These are phyloP conservation scores for Cetonia aurata DNA, from an alignment of 2,888 invertebrate genomes.

Conservation along the genomic window DNA sequence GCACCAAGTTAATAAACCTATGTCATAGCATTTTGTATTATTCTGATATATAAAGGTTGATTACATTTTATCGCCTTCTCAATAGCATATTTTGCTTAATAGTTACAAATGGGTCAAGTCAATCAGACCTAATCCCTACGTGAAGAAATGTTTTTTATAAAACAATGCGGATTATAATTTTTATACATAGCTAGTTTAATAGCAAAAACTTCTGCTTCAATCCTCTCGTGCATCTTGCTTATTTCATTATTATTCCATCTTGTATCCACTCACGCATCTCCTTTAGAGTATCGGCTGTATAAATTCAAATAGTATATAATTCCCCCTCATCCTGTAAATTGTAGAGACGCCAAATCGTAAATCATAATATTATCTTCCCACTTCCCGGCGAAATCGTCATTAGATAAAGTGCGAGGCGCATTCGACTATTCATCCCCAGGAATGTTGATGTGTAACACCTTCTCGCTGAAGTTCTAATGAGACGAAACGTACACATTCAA, in stretches of 20 bases:
- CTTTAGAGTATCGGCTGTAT: constrained; percentile 14
- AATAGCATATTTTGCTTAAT: too few relatives aligned
- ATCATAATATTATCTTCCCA: constrained; percentile 38
- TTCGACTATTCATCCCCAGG: constrained; percentile 18
- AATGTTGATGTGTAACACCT: constrained; percentile 36
- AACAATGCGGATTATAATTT: too few relatives aligned
- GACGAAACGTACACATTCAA: constrained; percentile 17
- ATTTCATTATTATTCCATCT: constrained; percentile 28
- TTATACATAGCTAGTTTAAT: too few relatives aligned
- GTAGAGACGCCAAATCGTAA: constrained; percentile 27
- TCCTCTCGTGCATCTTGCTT: constrained; percentile 10
- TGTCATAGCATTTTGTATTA: too few relatives aligned
- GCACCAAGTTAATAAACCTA: too few relatives aligned
- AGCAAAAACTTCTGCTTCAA: constrained; percentile 1
- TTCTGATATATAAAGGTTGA: too few relatives aligned
- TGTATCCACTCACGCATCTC: constrained; percentile 34
- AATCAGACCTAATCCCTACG: too few relatives aligned
- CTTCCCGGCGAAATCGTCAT: constrained; percentile 31
- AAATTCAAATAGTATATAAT: constrained; percentile 35
- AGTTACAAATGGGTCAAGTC: too few relatives aligned
- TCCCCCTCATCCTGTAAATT: constrained; percentile 36
- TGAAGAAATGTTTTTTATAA: too few relatives aligned
- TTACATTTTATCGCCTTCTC: too few relatives aligned
- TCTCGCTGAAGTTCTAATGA: constrained; percentile 32
- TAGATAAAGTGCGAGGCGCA: constrained; percentile 16